phyloP scores from a whole-genome alignment of 1,140 invertebrate genomes.

The Cardiocondyla obscurior region DNA sequence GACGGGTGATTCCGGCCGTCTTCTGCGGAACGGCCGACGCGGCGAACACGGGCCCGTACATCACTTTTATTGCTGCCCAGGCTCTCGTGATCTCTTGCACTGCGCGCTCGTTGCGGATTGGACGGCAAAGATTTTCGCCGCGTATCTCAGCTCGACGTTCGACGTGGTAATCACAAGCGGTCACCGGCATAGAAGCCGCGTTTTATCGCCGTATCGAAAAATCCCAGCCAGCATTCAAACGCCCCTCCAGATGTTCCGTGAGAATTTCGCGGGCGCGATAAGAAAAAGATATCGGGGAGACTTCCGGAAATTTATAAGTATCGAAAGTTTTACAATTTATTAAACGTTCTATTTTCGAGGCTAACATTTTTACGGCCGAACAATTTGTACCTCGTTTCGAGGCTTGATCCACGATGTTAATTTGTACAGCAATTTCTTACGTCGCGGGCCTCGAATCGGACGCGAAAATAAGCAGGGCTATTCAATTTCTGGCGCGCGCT shows the following conservation, averaged over 20 bases:
- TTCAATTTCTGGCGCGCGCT: slow-evolving; percentile 52
- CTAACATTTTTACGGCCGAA: not conserved
- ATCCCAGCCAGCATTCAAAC: slow-evolving; percentile 44
- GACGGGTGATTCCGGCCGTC: slow-evolving; percentile 76
- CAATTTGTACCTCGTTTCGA: not conserved
- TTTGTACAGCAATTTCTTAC: slow-evolving; percentile 21
- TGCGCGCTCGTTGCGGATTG: slow-evolving; percentile 51
- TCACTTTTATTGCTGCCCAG: slow-evolving; percentile 79
- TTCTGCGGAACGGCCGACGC: slow-evolving; percentile 58
- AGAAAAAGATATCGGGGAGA: not conserved
- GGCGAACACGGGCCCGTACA: slow-evolving; percentile 73
- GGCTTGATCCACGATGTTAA: slow-evolving; percentile 1
- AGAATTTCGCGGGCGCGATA: not conserved
- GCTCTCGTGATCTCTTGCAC: slow-evolving; percentile 57
- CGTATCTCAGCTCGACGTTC: slow-evolving; percentile 47
- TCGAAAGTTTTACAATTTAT: too few species aligned
- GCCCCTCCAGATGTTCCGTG: slow-evolving; percentile 28
- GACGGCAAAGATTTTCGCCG: slow-evolving; percentile 59
- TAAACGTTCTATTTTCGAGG: not conserved
- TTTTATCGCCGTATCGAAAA: slow-evolving; percentile 44
- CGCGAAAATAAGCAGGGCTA: slow-evolving; percentile 48
- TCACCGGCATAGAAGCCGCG: slow-evolving; percentile 35
- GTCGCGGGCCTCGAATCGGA: slow-evolving; percentile 19
- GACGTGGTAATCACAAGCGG: slow-evolving; percentile 48
- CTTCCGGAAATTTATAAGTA: not conserved